Conservation (phyloP, 1,140 invertebrate species). For the Bombus consobrinus region DNA sequence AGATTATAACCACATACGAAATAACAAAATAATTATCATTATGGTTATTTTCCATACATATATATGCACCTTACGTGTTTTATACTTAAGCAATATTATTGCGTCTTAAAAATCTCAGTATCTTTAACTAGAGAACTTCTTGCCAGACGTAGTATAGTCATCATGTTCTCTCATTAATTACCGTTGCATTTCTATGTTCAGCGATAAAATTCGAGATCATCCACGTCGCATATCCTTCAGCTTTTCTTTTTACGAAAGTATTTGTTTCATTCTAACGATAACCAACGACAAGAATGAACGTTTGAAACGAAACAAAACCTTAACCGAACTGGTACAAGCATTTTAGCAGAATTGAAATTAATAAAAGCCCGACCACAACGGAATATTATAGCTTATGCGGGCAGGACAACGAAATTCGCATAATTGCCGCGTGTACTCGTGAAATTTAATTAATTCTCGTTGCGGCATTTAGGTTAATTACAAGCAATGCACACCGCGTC, state of each 20-base stretch:
- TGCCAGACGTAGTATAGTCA: background rate
- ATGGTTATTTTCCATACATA: background rate
- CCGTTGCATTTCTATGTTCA: background rate
- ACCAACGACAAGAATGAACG: background rate
- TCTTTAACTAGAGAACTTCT: background rate
- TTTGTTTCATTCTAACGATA: background rate
- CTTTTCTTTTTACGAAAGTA: background rate
- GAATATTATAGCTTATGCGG: background rate
- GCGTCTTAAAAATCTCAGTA: background rate
- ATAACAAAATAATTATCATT: background rate
- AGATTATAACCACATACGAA: background rate
- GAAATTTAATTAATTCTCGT: slow-evolving; percentile 39
- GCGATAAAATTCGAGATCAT: background rate
- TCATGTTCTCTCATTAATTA: background rate
- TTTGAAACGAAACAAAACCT: background rate
- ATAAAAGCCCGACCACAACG: background rate
- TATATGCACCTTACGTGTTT: too few species aligned
- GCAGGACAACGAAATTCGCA: slow-evolving; percentile 1
- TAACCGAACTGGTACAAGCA: too few species aligned
- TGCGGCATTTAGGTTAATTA: slow-evolving; percentile 38
- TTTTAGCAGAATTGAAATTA: slow-evolving; percentile 7
- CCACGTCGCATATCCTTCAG: background rate
- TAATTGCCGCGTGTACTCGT: slow-evolving; percentile 7
- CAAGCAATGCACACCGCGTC: background rate
- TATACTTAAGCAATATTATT: too few species aligned